A percentile compares a stretch with the other conserved stretches of the same genome.
Conservation (phyloP, 2,113 vertebrate species). For the Cyprinus carpio region DNA sequence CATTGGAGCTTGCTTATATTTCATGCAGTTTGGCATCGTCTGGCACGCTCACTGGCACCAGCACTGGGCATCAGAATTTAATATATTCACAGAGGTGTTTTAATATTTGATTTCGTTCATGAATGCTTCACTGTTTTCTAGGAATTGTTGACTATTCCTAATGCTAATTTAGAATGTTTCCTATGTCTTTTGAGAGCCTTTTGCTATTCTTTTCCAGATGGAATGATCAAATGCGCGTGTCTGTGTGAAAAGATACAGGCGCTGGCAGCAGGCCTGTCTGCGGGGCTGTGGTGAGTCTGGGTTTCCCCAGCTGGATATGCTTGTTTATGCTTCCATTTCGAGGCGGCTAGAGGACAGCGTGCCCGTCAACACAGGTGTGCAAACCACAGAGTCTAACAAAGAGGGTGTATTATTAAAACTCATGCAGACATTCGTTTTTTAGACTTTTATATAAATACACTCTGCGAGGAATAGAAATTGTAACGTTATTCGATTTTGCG, state of each 20-base stretch:
- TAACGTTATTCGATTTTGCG: background rate
- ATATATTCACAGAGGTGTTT: constrained; percentile 32
- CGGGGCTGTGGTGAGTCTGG: constrained; percentile 31
- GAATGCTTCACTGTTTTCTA: background rate
- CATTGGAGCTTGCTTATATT: constrained; percentile 14
- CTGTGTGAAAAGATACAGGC: constrained; percentile 41
- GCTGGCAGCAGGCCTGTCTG: constrained; percentile 43
- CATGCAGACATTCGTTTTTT: constrained; percentile 25
- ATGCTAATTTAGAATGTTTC: background rate
- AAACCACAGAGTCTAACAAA: constrained; percentile 51
- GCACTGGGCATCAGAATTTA: background rate
- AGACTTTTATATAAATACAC: background rate
- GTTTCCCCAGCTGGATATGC: constrained; percentile 30
- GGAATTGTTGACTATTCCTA: constrained; percentile 4
- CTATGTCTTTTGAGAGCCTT: constrained; percentile 32
- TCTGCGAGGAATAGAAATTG: background rate
- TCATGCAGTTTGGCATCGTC: background rate
- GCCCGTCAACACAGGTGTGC: constrained; percentile 66
- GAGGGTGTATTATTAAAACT: constrained; percentile 45
- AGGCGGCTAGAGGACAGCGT: constrained; percentile 43
- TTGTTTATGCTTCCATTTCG: constrained; percentile 46
- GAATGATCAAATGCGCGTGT: background rate
- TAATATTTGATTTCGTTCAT: constrained; percentile 29
- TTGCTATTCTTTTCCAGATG: constrained; percentile 52
- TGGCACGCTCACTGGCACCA: constrained; percentile 12